These are phyloP conservation scores for Rhinoraja longicauda DNA, from an alignment of 2,797 vertebrate species.

Conservation along the genomic window DNA sequence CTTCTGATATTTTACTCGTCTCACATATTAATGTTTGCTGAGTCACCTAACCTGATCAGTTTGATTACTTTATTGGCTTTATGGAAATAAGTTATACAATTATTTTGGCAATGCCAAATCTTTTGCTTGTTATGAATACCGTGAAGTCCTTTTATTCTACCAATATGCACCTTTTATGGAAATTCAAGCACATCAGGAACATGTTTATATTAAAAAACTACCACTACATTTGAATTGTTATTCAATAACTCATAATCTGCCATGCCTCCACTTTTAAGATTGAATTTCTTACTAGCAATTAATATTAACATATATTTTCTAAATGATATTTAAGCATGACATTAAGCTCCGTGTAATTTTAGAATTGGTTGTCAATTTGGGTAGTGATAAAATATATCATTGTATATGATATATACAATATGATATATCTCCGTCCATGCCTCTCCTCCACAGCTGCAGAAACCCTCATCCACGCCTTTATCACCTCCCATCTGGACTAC, in stretches of 20 bases:
- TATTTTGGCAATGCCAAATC: not conserved
- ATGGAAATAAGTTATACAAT: not conserved
- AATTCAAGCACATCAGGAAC: not conserved
- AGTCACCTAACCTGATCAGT: not conserved
- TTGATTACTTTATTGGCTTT: not conserved
- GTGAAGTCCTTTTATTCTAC: not conserved
- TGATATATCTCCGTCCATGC: no score
- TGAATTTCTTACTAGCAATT: not conserved
- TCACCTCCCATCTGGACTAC: no score
- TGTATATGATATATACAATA: no score
- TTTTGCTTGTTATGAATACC: not conserved
- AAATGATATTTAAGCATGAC: not conserved
- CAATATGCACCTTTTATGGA: no score
- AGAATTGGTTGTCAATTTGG: not conserved
- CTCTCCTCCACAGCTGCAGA: no score
- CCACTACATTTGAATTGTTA: not conserved
- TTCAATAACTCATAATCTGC: not conserved
- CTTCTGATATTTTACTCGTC: not conserved
- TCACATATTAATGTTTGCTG: not conserved
- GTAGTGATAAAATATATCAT: not conserved
- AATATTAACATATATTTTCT: not conserved
- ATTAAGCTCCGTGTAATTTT: not conserved
- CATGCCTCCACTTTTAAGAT: not conserved
- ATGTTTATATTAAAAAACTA: not conserved
- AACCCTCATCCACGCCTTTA: no score